Conservation (phyloP, 2,888 invertebrate species). For the Chydorus sphaericus region DNA sequence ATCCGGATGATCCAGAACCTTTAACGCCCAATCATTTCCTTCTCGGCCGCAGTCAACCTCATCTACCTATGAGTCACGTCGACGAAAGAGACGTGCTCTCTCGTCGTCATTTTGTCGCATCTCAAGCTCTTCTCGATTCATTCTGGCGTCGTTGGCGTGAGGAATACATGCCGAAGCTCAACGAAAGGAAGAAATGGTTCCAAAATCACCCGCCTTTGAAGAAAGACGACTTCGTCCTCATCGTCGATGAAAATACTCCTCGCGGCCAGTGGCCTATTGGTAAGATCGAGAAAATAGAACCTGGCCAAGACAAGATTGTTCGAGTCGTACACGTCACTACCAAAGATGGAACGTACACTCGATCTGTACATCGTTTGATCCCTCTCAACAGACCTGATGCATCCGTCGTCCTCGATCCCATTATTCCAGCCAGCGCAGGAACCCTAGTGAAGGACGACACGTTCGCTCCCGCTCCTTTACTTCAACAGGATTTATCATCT, state of each 20-base stretch:
- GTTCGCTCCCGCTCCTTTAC: too few species aligned
- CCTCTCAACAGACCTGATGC: too few species aligned
- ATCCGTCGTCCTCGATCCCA: too few species aligned
- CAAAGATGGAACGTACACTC: too few species aligned
- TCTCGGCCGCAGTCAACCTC: not conserved
- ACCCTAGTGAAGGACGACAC: too few species aligned
- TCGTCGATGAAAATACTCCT: not conserved
- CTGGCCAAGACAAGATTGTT: not conserved
- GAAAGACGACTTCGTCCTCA: not conserved
- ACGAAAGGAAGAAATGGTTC: not conserved
- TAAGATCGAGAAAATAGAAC: not conserved
- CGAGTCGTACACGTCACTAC: not conserved
- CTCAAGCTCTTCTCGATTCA: not conserved
- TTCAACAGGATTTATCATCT: too few species aligned
- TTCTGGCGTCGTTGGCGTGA: not conserved
- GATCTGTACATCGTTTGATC: too few species aligned
- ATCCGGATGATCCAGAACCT: constrained; percentile 15
- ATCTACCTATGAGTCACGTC: not conserved
- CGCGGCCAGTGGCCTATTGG: not conserved
- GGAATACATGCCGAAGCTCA: not conserved
- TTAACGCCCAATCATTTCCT: constrained; percentile 17
- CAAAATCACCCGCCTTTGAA: not conserved
- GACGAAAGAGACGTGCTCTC: not conserved
- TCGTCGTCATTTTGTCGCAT: not conserved
- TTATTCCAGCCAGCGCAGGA: too few species aligned